phyloP scores from a whole-genome alignment of 2,797 vertebrate genomes.

The Pseudochirops corinnae region DNA sequence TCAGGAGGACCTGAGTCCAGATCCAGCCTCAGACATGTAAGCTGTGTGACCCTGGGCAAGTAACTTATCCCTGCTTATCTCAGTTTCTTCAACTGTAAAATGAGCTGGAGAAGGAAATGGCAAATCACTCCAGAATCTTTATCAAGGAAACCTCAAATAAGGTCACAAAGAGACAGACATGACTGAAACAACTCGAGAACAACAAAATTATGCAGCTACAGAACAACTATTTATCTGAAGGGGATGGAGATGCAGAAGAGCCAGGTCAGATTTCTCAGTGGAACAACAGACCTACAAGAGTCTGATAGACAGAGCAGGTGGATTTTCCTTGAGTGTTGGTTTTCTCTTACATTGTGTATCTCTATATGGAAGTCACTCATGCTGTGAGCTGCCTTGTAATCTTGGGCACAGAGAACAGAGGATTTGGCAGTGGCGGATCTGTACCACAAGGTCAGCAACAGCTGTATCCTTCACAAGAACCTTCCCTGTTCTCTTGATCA shows the following conservation, averaged over 20 bases:
- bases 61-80: not conserved
- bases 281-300: not conserved
- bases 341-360: not conserved
- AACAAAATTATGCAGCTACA: not conserved
- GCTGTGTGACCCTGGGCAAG: not conserved
- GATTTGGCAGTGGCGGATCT: not conserved
- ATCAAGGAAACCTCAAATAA: not conserved
- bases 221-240: not conserved
- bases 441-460: not conserved
- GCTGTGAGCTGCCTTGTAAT: too few species aligned
- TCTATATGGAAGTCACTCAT: not conserved
- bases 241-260: not conserved
- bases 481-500: not conserved
- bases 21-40: not conserved
- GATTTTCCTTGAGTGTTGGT: not conserved
- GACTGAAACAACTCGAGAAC: not conserved
- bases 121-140: not conserved
- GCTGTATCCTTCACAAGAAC: not conserved
- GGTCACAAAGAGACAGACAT: not conserved
- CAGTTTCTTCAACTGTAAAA: not conserved
- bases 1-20: not conserved
- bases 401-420: not conserved
- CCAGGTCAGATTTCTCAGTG: not conserved
- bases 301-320: not conserved
- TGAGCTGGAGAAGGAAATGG: not conserved